A percentile compares a stretch with the other conserved stretches of the same genome.
These are phyloP conservation scores for Plagiodera versicolora DNA, from an alignment of 2,888 invertebrate species.

Conservation along the genomic window DNA sequence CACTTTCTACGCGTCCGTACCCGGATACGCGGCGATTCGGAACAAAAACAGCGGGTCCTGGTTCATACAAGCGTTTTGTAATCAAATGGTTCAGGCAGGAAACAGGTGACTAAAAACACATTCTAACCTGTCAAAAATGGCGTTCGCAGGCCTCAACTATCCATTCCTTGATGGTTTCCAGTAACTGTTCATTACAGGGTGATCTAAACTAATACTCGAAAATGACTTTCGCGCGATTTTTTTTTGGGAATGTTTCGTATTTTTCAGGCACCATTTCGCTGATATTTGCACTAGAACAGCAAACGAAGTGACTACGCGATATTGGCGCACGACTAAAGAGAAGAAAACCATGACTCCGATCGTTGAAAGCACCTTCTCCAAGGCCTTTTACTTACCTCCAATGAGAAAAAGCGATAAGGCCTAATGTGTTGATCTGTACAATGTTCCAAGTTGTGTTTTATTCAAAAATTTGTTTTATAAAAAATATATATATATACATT, in stretches of 20 bases:
- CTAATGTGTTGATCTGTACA: not conserved
- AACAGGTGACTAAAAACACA: too few relatives aligned
- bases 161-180: constrained; percentile 17
- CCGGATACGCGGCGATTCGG: constrained; percentile 49
- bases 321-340: constrained; percentile 33
- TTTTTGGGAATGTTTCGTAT: not conserved
- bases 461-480: too few relatives aligned
- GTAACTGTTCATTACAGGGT: too few relatives aligned
- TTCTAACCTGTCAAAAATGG: too few relatives aligned
- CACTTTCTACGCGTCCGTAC: constrained; percentile 49
- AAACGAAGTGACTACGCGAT: constrained; percentile 34
- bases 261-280: constrained; percentile 40
- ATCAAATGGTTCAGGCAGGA: constrained; percentile 38
- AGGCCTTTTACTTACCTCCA: constrained; percentile 36
- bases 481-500: too few relatives aligned
- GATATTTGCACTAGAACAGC: constrained; percentile 44
- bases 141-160: too few relatives aligned
- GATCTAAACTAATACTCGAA: not conserved
- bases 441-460: too few relatives aligned
- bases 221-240: not conserved
- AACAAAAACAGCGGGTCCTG: constrained; percentile 46
- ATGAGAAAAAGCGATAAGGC: constrained; percentile 5
- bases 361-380: constrained; percentile 34
- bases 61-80: constrained; percentile 50
- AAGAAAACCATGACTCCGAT: constrained; percentile 36